Percentiles rank a stretch among this genome's conserved stretches.
Evolutionary conservation across 2,797 vertebrate genomes (phyloP).

Genomic region (Cuniculus paca): DNA sequence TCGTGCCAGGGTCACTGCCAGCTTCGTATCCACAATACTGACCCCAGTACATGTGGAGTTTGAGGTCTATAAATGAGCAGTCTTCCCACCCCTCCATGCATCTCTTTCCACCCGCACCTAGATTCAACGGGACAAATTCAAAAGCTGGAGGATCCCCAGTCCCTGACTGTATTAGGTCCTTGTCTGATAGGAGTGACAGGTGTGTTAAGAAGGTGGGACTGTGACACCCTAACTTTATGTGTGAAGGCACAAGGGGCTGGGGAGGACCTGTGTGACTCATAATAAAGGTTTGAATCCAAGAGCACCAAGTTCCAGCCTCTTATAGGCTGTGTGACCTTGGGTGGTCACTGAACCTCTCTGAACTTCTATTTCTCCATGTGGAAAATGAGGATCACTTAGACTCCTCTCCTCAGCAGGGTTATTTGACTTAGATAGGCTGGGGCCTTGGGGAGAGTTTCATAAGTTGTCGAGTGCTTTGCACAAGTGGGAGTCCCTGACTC

Average conservation of each 20-base stretch:
- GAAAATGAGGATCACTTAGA: background rate
- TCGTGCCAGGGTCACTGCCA: background rate
- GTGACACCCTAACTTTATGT: background rate
- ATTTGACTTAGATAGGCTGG: background rate
- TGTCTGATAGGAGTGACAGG: background rate
- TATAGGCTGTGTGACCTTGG: background rate
- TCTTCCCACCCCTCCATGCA: fast-evolving
- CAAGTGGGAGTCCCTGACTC: background rate
- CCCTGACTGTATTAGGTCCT: background rate
- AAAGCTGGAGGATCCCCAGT: background rate
- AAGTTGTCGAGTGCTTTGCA: background rate
- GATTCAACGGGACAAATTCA: background rate
- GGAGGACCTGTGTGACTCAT: background rate
- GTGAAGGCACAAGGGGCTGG: background rate
- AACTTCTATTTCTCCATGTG: background rate
- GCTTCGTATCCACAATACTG: background rate
- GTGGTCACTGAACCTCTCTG: background rate
- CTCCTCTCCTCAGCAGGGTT: background rate
- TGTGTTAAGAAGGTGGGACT: background rate
- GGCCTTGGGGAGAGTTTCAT: background rate
- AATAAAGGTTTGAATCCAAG: background rate
- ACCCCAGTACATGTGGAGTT: background rate
- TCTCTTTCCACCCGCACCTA: background rate
- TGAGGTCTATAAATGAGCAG: background rate
- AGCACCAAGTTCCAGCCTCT: background rate